Percentiles rank a stretch among this genome's conserved stretches.
Conservation (phyloP, 2,888 invertebrate species). For the Epirrhoe alternata region DNA sequence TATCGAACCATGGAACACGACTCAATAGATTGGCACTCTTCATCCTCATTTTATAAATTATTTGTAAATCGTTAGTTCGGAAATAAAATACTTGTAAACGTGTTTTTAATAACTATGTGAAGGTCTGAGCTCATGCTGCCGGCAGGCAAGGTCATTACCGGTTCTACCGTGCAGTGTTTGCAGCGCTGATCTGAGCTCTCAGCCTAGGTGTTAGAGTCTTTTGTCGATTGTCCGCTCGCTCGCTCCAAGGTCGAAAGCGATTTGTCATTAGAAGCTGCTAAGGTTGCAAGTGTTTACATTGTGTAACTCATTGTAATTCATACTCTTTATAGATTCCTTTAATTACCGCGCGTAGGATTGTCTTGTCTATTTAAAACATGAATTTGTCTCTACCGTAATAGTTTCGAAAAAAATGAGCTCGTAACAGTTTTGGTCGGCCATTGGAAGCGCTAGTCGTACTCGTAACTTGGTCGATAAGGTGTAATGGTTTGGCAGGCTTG, state of each 20-base stretch:
- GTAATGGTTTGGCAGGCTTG: conserved; percentile 36
- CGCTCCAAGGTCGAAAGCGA: conserved; percentile 63
- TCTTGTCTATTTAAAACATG: background rate
- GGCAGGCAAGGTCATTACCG: conserved; percentile 73
- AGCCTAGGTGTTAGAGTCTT: conserved; percentile 54
- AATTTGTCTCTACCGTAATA: conserved; percentile 1
- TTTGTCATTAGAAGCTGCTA: conserved; percentile 55
- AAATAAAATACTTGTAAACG: conserved; percentile 41
- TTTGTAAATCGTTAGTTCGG: conserved; percentile 38
- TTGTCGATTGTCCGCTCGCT: conserved; percentile 48
- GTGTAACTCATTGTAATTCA: conserved; percentile 49
- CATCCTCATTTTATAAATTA: conserved; percentile 53
- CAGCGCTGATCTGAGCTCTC: conserved; percentile 48
- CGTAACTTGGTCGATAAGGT: conserved; percentile 29
- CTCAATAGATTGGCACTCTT: conserved; percentile 71
- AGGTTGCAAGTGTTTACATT: conserved; percentile 56
- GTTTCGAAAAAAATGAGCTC: background rate
- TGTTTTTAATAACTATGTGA: conserved; percentile 59
- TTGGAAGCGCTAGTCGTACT: conserved; percentile 9
- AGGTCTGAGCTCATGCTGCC: conserved; percentile 61
- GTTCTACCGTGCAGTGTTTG: conserved; percentile 39
- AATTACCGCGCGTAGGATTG: conserved; percentile 41
- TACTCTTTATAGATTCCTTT: conserved; percentile 24
- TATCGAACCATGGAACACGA: conserved; percentile 59
- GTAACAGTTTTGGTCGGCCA: background rate